Conservation (phyloP, 92 coral and sea anemone genomes). For the Montipora capitata region DNA sequence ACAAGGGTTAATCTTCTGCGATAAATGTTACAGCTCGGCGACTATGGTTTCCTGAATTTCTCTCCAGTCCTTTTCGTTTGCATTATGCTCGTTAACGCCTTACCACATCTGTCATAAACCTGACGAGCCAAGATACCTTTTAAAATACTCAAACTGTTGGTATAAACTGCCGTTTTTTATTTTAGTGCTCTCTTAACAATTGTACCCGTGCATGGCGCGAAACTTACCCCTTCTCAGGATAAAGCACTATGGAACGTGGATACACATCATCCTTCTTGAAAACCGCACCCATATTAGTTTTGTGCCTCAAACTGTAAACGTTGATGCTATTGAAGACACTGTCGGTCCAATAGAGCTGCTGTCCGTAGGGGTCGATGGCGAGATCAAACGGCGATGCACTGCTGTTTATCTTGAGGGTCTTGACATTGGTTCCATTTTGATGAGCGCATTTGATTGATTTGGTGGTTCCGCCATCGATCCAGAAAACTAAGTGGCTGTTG, state of each 20-base stretch:
- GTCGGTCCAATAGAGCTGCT: constrained; percentile 95
- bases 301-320: constrained; percentile 82
- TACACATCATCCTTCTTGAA: constrained; percentile 39
- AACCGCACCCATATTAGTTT: constrained; percentile 71
- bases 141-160: too few relatives aligned
- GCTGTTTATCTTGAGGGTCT: constrained; percentile 36
- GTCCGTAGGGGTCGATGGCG: constrained; percentile 93
- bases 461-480: constrained; percentile 76
- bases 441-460: constrained; percentile 73
- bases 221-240: constrained; percentile 95
- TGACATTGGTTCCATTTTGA: constrained; percentile 78
- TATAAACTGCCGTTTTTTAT: too few relatives aligned
- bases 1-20: too few relatives aligned
- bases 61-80: too few relatives aligned
- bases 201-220: too few relatives aligned
- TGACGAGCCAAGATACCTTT: too few relatives aligned
- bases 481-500: constrained; percentile 85
- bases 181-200: too few relatives aligned
- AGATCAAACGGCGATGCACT: constrained; percentile 81
- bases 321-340: constrained; percentile 78
- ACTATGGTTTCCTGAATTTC: too few relatives aligned
- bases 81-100: too few relatives aligned
- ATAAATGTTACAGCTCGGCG: too few relatives aligned
- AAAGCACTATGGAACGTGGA: constrained; percentile 88
- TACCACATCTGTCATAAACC: too few relatives aligned